phyloP scores from a whole-genome alignment of 1,140 invertebrate genomes.

The Drosophila sproati region DNA sequence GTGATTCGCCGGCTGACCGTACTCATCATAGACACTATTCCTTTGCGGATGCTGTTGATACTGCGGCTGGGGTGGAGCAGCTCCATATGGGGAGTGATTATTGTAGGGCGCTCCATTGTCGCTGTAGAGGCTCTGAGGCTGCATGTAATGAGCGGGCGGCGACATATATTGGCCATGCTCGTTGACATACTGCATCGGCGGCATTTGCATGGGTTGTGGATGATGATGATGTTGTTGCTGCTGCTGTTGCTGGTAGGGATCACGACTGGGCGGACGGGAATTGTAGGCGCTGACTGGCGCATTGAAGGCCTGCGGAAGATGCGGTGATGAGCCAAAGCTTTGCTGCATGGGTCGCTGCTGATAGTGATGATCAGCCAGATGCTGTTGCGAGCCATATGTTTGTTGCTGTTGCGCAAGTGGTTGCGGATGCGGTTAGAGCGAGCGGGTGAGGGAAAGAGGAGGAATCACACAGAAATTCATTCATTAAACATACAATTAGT shows the following conservation, averaged over 20 bases:
- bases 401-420: constrained; percentile 54
- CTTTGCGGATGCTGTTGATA: constrained; percentile 87
- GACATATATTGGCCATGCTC: constrained; percentile 82
- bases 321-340: constrained; percentile 87
- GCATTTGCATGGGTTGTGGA: constrained; percentile 71
- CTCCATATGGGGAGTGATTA: constrained; percentile 66
- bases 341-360: constrained; percentile 79
- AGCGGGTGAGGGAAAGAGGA: constrained; percentile 4
- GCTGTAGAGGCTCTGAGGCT: constrained; percentile 76
- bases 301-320: constrained; percentile 85
- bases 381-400: constrained; percentile 87
- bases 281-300: constrained; percentile 71
- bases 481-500: constrained; percentile 26
- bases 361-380: constrained; percentile 84
- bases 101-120: constrained; percentile 77
- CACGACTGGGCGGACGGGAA: constrained; percentile 82
- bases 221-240: constrained; percentile 79
- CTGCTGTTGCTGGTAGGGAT: constrained; percentile 80
- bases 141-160: constrained; percentile 69
- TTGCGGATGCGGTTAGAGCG: constrained; percentile 61
- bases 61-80: constrained; percentile 80
- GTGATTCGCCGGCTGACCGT: constrained; percentile 85
- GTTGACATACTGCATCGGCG: constrained; percentile 80
- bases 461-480: constrained; percentile 14
- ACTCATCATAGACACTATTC: constrained; percentile 76